Evolutionary conservation across 1,140 invertebrate genomes (phyloP), one percentile per base, ranked within the genome.

Genomic region (Heliothis virescens): DNA sequence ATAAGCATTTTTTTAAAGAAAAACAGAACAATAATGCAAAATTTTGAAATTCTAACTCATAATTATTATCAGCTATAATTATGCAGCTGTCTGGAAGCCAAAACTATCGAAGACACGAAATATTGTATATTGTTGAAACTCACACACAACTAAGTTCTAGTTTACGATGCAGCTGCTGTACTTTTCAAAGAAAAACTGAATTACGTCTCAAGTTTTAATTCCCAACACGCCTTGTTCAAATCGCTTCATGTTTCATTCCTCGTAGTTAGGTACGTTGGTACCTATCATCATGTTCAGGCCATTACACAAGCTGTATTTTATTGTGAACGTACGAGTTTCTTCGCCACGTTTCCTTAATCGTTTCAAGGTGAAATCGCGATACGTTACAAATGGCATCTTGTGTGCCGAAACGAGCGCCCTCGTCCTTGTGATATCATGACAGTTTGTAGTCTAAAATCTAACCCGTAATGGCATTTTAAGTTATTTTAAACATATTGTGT

Each of bases 311-410:
- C 29, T 41, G 47, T 48, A 48, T 65, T 18, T 65, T 65, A 65
- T 65, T 65, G 41, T 65, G 41, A 65, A 48, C n/a, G 62, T 21
- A 65, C 18, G 62, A 65, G 62, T 48, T 48, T 65, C 47, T 41
- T 12, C 62, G 34, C 62, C n/a, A 65, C 47, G 62, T 48, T 48
- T 65, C 62, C 62, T 65, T 48, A 65, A 65, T 65, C 62, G 62
- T 65, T 63, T 65, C 62, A 59, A 59, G n/a, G 62, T 41, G 41
- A 48, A 16, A 65, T 65, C 62, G n/a, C 62, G 18, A n/a, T 48
- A 16, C n/a, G 34, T 2, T 65, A 48, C 62, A 65, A 48, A 18
- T 41, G 62, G 41, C 41, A 29, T 71, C n/a, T 55, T 77, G 9
- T 18, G 10, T 18, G 62, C 62, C 47, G 21, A 65, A 65, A 48